Evolutionary conservation across 2,888 invertebrate genomes (phyloP), one percentile per base, ranked within the genome.

Genomic region (Phania funesta): DNA sequence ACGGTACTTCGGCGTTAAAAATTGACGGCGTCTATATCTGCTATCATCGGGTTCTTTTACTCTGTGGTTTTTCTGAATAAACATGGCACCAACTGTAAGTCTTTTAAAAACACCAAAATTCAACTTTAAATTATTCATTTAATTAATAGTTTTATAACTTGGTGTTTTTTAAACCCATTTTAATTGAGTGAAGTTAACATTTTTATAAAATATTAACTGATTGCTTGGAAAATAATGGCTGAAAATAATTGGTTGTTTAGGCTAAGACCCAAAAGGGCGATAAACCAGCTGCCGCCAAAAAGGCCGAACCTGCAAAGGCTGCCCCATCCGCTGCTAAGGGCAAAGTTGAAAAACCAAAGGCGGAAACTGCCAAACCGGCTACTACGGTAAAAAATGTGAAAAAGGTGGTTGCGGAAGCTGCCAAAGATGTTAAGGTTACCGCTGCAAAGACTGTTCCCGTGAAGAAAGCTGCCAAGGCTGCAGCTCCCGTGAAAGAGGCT

Each of bases 41-140:
- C n/a, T n/a, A n/a, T n/a, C n/a, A n/a, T n/a, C 48, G 8, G 68
- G 86, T 90, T 90, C 89, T 90, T 90, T 90, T 89, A 86, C 86
- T 87, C 86, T 87, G 88, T 88, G 88, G 86, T 88, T 87, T 88
- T 87, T 86, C 84, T 86, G 86, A 86, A 85, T 84, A 84, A 90
- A 89, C 87, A 91, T 91, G 91, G 91, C 91, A 87, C 91, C 91
- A 82, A 90, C 91, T 85, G 91, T 91, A 88, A 91, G 91, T 89
- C 84, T 83, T 32, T n/a, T n/a, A n/a, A n/a, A n/a, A n/a, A n/a
- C 5, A 4, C n/a, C 44, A 1, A 32, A 87, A 84, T 29, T 20
- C 6, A 4, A 13, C 87, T 86, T 29, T 67, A 13, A 29, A 50
- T 52, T 2, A 8, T 11, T 56, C 5, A 48, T 46, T 35, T 24